Base-by-base conservation (phyloP, 2,888 invertebrate species). In the Eumacrocentrus americanus region DNA sequence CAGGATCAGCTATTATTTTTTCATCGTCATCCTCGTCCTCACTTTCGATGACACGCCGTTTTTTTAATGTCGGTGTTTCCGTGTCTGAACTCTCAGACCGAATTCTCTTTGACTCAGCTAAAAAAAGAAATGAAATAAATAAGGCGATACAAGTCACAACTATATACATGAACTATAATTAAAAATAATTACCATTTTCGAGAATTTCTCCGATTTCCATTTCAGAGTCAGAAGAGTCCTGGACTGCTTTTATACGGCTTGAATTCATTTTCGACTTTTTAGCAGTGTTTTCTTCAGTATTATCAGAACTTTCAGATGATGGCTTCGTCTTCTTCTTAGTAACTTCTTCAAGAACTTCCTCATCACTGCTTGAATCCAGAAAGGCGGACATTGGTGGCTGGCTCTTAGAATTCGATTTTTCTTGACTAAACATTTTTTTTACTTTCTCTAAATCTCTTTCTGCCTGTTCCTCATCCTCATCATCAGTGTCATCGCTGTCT, bases 31-130 rank as follows among this genome's bases (percentile, higher is more conserved):
- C 67, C 52, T 79, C 79, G 14, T 79, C 78, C 46, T 80, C 80
- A 65, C 77, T 77, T 48, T 75, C 70, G 23, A 80, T 58, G 16
- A 80, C 52, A 20, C 80, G 76, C 46, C 79, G 78, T 67, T 74
- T 79, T 57, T 79, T 80, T 22, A 61, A 55, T 18, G 55, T 58
- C 3, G 72, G 72, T 22, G 64, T 60, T 55, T 56, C 60, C 12
- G 61, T 61, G 22, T 74, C 76, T 3, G 77, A 74, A 57, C 67
- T 67, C 9, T 72, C 71, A 2, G 72, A 70, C 37, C 72, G 69
- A 56, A 50, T 53, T 65, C 76, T 68, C 47, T 79, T 78, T 0
- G 51, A 34, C 9, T 75, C 73, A 5, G 65, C 78, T 70, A n/a
- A 34, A 20, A 59, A 12, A 59, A 50, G 52, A 52, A 20, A 51